These are phyloP conservation scores for Vicugna pacos DNA, from an alignment of 2,113 vertebrate species.

Conservation along the genomic window DNA sequence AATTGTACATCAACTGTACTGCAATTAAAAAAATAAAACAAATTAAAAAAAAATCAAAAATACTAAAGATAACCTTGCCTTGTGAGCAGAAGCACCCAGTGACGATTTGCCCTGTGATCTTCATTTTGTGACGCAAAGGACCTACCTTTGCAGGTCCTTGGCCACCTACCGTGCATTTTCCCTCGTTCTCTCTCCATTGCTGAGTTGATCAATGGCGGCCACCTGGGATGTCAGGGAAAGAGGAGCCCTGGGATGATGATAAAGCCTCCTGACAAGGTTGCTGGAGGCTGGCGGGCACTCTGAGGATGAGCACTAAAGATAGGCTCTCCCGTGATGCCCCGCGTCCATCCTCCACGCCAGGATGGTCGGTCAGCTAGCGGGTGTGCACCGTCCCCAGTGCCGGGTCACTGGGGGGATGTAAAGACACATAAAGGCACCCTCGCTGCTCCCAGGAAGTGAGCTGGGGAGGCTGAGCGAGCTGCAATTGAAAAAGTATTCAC, in stretches of 20 bases:
- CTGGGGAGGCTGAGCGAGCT: not conserved
- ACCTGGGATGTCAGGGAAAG: not conserved
- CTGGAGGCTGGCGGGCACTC: not conserved
- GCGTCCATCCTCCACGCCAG: not conserved
- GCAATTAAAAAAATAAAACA: not conserved
- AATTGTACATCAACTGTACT: not conserved
- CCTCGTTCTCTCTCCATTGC: not conserved
- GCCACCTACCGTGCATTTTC: too few relatives aligned
- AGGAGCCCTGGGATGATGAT: not conserved
- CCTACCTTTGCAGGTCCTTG: not conserved
- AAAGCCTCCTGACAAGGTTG: not conserved
- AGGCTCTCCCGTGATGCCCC: not conserved
- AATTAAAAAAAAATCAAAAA: not conserved
- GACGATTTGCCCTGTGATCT: not conserved
- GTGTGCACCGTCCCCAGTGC: not conserved
- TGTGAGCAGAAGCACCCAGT: not conserved
- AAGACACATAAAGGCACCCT: rapidly evolving
- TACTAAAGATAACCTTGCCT: not conserved
- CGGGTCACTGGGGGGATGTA: not conserved
- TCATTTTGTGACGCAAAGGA: not conserved
- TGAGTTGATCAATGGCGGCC: not conserved
- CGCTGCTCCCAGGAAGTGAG: not conserved
- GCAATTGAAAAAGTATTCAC: not conserved
- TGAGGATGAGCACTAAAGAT: not conserved
- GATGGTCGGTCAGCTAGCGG: not conserved